These are phyloP conservation scores for Terrapene triunguis DNA, from an alignment of 2,113 vertebrate species.

Conservation along the genomic window DNA sequence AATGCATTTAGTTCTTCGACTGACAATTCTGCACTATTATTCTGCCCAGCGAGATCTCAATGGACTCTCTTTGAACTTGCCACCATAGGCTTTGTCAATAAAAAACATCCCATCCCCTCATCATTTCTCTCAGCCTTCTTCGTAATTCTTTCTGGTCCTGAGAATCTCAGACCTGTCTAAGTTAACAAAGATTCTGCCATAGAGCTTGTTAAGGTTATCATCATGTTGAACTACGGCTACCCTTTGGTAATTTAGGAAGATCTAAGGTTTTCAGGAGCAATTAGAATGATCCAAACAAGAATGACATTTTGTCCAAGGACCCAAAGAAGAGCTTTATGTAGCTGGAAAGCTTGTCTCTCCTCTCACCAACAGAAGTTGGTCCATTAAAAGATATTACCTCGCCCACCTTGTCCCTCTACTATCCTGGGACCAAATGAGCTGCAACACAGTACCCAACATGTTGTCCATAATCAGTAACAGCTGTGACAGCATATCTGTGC, in stretches of 20 bases:
- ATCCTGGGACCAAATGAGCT: background rate
- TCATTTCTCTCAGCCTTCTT: background rate
- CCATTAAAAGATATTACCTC: background rate
- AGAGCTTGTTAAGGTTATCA: background rate
- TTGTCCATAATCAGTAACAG: background rate
- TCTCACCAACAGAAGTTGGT: background rate
- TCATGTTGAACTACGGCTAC: background rate
- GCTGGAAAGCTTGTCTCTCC: background rate
- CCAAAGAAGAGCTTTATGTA: background rate
- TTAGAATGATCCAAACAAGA: background rate
- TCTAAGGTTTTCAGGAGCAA: background rate
- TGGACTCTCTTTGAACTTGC: background rate
- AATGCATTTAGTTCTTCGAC: background rate
- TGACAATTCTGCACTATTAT: fast-evolving
- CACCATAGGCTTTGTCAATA: background rate
- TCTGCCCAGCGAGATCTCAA: background rate
- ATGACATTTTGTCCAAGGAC: background rate
- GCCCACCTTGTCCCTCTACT: background rate
- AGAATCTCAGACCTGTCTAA: background rate
- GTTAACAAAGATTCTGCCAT: background rate
- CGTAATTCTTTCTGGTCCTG: background rate
- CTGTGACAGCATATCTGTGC: background rate
- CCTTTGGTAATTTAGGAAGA: background rate
- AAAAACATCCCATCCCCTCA: background rate
- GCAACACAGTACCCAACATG: background rate